phyloP scores from a whole-genome alignment of 2,113 vertebrate species.

The Coracopsis vasa region DNA sequence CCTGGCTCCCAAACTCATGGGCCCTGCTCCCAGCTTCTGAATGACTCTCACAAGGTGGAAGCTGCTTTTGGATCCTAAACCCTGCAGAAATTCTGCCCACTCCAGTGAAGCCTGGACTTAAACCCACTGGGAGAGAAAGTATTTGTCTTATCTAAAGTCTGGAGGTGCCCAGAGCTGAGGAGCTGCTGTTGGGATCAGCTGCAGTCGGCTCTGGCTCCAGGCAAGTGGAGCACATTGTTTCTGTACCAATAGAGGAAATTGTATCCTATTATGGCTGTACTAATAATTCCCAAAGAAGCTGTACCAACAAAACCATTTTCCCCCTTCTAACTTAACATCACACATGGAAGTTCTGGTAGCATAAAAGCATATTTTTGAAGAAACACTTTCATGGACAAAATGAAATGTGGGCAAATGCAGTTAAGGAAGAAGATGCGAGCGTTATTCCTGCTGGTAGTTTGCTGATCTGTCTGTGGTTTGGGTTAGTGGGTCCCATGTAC shows the following conservation, averaged over 20 bases:
- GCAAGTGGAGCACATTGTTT: neutral
- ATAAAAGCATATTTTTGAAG: neutral
- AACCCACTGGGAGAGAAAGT: neutral
- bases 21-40: neutral
- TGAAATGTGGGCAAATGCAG: neutral
- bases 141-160: neutral
- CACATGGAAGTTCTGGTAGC: neutral
- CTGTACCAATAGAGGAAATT: neutral
- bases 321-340: neutral
- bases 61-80: neutral
- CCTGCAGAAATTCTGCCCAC: neutral
- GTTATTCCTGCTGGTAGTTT: neutral
- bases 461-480: neutral
- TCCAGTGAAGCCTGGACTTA: neutral
- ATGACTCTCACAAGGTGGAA: neutral
- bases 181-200: neutral
- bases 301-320: neutral
- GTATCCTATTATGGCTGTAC: neutral
- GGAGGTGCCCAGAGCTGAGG: neutral
- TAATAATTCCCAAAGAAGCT: neutral
- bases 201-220: neutral
- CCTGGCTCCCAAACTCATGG: neutral
- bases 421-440: neutral
- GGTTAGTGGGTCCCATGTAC: neutral
- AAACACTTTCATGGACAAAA: neutral